These are phyloP conservation scores for Drosophila infuscata DNA, from an alignment of 2,888 invertebrate genomes.

Conservation along the genomic window DNA sequence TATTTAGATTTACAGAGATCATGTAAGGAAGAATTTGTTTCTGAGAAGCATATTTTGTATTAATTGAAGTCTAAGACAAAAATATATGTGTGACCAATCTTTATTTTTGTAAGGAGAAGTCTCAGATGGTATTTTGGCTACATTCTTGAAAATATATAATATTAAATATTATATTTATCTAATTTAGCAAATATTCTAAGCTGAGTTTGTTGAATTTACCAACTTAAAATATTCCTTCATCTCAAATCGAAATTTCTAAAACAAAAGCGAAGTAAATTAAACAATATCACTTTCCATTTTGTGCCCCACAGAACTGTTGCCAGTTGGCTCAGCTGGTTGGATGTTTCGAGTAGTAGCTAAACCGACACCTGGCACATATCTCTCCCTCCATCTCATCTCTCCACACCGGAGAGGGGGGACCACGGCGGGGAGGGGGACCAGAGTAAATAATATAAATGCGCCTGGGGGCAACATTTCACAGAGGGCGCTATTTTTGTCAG, in stretches of 20 bases:
- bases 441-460: conserved; percentile 54
- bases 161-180: too few relatives aligned
- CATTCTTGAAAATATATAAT: too few relatives aligned
- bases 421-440: neutral
- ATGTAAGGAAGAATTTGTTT: too few relatives aligned
- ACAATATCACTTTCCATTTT: neutral
- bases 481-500: conserved; percentile 74
- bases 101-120: too few relatives aligned
- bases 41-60: too few relatives aligned
- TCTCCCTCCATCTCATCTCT: neutral
- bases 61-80: too few relatives aligned
- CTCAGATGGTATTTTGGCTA: too few relatives aligned
- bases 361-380: conserved; percentile 13
- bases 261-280: neutral
- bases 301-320: neutral
- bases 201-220: neutral
- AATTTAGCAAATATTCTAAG: too few relatives aligned
- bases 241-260: neutral
- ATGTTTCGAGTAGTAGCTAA: conserved; percentile 1
- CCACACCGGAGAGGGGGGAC: neutral
- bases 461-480: conserved; percentile 19
- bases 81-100: too few relatives aligned
- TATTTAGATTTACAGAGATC: too few relatives aligned
- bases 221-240: neutral
- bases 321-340: conserved; percentile 19